phyloP scores from a whole-genome alignment of 2,113 vertebrate species.

The Festucalex cinctus region DNA sequence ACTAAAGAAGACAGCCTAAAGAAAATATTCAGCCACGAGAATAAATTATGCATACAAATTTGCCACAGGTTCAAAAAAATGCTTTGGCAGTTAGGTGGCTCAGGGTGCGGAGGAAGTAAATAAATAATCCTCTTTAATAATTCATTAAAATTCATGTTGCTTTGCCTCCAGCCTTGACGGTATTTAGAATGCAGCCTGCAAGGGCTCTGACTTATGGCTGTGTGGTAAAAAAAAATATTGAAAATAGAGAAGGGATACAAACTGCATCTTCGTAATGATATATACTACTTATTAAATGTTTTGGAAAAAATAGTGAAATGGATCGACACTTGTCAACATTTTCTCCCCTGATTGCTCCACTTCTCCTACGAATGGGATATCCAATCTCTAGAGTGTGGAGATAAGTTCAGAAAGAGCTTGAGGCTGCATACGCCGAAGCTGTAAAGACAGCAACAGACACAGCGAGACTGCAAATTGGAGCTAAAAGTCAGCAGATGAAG shows the following conservation, averaged over 20 bases:
- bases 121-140: conserved; percentile 76
- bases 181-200: conserved; percentile 69
- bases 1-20: conserved; percentile 45
- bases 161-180: conserved; percentile 69
- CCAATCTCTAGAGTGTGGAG: conserved; percentile 62
- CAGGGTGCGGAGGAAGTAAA: conserved; percentile 69
- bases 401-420: conserved; percentile 67
- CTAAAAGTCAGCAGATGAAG: conserved; percentile 39
- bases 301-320: conserved; percentile 4
- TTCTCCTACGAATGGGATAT: conserved; percentile 40
- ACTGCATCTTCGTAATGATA: conserved; percentile 7
- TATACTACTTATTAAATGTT: conserved; percentile 11
- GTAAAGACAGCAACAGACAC: conserved; percentile 33
- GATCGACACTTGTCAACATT: conserved; percentile 33
- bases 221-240: conserved; percentile 45
- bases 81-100: conserved; percentile 71
- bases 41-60: conserved; percentile 67
- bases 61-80: conserved; percentile 62
- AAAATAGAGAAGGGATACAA: conserved; percentile 24
- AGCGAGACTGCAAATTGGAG: conserved; percentile 59
- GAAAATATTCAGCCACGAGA: conserved; percentile 54
- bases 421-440: conserved; percentile 46
- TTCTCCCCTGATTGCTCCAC: conserved; percentile 49
- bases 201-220: conserved; percentile 53
- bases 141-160: conserved; percentile 74